Evolutionary conservation across 1,140 invertebrate genomes (phyloP).

Genomic region (Drosophila albomicans): DNA sequence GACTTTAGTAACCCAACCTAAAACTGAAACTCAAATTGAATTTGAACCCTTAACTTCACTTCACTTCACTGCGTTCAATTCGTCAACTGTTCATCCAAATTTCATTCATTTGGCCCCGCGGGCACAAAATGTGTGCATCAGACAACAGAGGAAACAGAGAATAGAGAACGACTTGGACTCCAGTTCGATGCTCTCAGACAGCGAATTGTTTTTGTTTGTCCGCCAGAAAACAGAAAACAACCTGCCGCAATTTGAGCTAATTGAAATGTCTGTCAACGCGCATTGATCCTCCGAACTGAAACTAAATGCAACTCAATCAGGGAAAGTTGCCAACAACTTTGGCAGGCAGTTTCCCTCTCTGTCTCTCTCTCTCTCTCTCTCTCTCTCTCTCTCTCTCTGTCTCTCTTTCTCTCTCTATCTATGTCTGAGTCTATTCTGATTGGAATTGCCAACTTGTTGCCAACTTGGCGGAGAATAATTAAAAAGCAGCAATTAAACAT

Average conservation of each 20-base stretch:
- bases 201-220: not conserved
- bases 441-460: constrained; percentile 15
- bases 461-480: constrained; percentile 41
- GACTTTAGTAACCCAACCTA: not conserved
- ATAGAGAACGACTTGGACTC: not conserved
- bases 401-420: not conserved
- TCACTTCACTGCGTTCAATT: constrained; percentile 67
- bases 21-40: not conserved
- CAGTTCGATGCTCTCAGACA: constrained; percentile 7
- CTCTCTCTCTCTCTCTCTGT: not conserved
- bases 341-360: not conserved
- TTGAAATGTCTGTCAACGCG: constrained; percentile 77
- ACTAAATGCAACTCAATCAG: constrained; percentile 82
- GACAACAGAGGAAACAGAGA: constrained; percentile 24
- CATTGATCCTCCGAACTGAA: constrained; percentile 62
- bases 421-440: not conserved
- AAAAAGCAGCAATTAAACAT: constrained; percentile 73
- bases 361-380: not conserved
- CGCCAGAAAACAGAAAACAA: constrained; percentile 18
- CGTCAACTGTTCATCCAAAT: constrained; percentile 77
- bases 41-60: constrained; percentile 6
- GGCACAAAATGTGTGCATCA: constrained; percentile 56
- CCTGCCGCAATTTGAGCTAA: constrained; percentile 72
- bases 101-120: constrained; percentile 70
- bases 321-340: constrained; percentile 72